phyloP scores from a whole-genome alignment of 23 tunicate species.

The Halocynthia roretzi region DNA sequence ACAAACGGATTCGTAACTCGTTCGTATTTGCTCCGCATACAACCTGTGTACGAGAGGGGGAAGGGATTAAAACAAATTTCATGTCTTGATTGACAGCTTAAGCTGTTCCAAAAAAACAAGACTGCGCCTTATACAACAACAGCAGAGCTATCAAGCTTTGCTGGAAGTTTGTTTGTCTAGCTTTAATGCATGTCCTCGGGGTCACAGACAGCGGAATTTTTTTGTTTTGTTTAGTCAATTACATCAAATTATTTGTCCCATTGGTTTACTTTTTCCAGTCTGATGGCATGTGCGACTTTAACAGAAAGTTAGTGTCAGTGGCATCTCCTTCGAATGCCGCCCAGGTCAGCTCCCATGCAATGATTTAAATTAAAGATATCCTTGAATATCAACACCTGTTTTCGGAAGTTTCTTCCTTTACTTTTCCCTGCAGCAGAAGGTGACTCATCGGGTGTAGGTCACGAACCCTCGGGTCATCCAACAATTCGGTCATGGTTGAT shows the following conservation, averaged over 20 bases:
- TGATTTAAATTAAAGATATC: neutral
- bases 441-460: conserved; percentile 48
- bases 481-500: conserved; percentile 44
- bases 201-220: too few species aligned
- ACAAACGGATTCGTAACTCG: conserved; percentile 45
- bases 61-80: too few species aligned
- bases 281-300: too few species aligned
- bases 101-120: neutral
- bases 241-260: too few species aligned
- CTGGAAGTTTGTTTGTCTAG: too few species aligned
- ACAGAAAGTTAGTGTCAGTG: neutral
- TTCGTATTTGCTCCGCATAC: conserved; percentile 39
- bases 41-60: conserved; percentile 14
- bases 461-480: conserved; percentile 57
- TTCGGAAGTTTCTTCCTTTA: conserved; percentile 13
- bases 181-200: too few species aligned
- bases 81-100: too few species aligned
- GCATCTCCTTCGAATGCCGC: neutral
- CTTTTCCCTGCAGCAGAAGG: conserved; percentile 37
- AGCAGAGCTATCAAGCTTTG: neutral
- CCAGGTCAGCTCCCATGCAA: neutral
- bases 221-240: too few species aligned
- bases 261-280: too few species aligned
- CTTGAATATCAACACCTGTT: conserved; percentile 20
- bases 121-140: neutral